These are phyloP conservation scores for Pteria penguin DNA, from an alignment of 2,888 invertebrate species.

Conservation along the genomic window DNA sequence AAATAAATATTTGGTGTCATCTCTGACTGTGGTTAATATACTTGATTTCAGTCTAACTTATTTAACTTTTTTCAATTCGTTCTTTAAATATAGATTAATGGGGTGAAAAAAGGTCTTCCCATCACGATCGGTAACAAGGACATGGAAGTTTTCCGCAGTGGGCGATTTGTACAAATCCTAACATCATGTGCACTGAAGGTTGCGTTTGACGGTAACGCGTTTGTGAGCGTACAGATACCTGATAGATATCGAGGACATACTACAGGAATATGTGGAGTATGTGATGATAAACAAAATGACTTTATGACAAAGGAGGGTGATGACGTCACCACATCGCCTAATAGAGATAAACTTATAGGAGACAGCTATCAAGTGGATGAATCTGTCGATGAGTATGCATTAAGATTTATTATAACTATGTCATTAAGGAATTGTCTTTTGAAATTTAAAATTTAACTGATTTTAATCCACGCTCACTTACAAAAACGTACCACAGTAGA, in stretches of 20 bases:
- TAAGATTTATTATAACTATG: too few relatives aligned
- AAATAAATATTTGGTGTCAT: too few relatives aligned
- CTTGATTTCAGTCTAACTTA: too few relatives aligned
- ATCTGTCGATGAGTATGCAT: too few relatives aligned
- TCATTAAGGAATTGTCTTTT: too few relatives aligned
- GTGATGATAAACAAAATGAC: constrained; percentile 10
- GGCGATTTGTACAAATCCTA: constrained; percentile 3
- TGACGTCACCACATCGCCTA: neutral
- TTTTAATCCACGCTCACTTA: too few relatives aligned
- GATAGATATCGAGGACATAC: constrained; percentile 3
- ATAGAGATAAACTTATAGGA: neutral
- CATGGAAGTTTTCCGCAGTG: constrained; percentile 4
- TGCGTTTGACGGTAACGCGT: constrained; percentile 4
- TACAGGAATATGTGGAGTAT: constrained; percentile 18
- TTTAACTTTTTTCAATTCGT: neutral
- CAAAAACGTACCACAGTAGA: too few relatives aligned
- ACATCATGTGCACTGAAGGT: neutral
- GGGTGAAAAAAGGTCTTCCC: neutral
- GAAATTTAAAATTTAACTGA: too few relatives aligned
- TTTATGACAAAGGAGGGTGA: neutral
- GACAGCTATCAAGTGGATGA: neutral
- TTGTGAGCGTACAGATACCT: neutral
- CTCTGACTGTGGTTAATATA: too few relatives aligned
- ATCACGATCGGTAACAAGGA: neutral
- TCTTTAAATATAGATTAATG: constrained; percentile 3